Base-by-base conservation (phyloP, 2,113 vertebrate genomes). In the Labeo catla region DNA sequence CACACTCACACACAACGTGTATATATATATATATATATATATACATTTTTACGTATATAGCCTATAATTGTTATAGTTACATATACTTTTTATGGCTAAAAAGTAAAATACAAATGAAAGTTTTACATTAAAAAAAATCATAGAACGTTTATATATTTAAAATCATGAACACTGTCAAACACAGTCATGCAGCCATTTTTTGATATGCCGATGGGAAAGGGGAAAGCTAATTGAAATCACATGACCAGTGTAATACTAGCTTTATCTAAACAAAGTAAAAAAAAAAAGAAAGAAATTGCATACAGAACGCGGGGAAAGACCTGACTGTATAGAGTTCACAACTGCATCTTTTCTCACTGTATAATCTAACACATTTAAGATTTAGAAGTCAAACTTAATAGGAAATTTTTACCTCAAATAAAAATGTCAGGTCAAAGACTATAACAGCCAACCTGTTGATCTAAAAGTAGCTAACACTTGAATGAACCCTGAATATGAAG, bases 401-500 rank as follows among this genome's bases (percentile, higher is more conserved):
- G 15, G 2, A 15, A 65, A 65, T 28, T n/a, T 45, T 16, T 45
- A n/a, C 5, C 19, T 39, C 50, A 43, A 16, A 77, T 16, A 78
- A 54, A 52, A 77, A 19, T 54, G 52, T 54, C 28, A 78, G 8
- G 2, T 78, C 52, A 78, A 78, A 78, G 68, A 45, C 36, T 43
- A 39, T 9, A n/a, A 23, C 39, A 23, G 11, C 43, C 19, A 28
- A 81, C 59, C 23, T 70, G 65, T 70, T 83, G 65, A 83, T 70
- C 47, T 83, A 21, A 82, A 82, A 66, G 19, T 47, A 65, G 8
- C 45, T 19, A 81, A 70, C 19, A 70, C 61, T 39, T 52, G 16
- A 54, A 54, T 52, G 9, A 82, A 52, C 23, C 34, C 28, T 8
- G 8, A 82, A 15, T 70, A 52, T 16, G 9, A 16, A 36, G 9